Percentiles rank a stretch among this genome's conserved stretches.
These are phyloP conservation scores for Heterodera carotae DNA, from an alignment of 1,140 invertebrate species.

Conservation along the genomic window DNA sequence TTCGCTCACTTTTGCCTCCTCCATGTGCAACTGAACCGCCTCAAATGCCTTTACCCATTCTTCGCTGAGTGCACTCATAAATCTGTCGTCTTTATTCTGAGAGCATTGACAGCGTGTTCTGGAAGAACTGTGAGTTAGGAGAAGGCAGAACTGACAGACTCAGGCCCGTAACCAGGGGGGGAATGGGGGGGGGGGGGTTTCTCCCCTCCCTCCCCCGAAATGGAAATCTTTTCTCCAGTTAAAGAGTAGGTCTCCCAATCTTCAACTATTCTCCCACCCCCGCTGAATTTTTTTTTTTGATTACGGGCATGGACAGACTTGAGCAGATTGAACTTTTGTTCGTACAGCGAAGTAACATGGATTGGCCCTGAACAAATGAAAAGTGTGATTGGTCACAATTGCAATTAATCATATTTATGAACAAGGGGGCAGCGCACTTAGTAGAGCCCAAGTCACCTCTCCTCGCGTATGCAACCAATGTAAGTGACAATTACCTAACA, in stretches of 20 bases:
- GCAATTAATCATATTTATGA: too few species aligned
- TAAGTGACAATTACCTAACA: slow-evolving; percentile 39
- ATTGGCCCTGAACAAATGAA: slow-evolving; percentile 51
- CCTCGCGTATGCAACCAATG: too few species aligned
- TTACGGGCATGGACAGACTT: slow-evolving; percentile 32
- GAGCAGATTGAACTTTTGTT: slow-evolving; percentile 56
- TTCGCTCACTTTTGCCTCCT: slow-evolving; percentile 48
- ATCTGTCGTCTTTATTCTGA: slow-evolving; percentile 47
- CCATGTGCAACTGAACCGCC: slow-evolving; percentile 50
- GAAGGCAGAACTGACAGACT: too few species aligned
- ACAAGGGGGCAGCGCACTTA: too few species aligned
- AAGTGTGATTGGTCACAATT: too few species aligned
- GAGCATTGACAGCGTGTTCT: slow-evolving; percentile 54
- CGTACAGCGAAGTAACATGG: slow-evolving; percentile 55
- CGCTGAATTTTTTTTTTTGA: slow-evolving; percentile 29
- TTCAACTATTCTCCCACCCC: too few species aligned
- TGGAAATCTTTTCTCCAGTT: too few species aligned
- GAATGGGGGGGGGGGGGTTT: too few species aligned
- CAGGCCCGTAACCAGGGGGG: too few species aligned
- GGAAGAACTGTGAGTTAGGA: slow-evolving; percentile 16
- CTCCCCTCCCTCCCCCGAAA: too few species aligned
- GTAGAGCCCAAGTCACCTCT: too few species aligned
- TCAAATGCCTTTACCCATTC: slow-evolving; percentile 48
- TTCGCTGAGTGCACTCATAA: slow-evolving; percentile 47
- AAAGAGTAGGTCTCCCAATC: too few species aligned